Conservation (phyloP, 2,113 vertebrate species). For the Ariopsis seemanni region DNA sequence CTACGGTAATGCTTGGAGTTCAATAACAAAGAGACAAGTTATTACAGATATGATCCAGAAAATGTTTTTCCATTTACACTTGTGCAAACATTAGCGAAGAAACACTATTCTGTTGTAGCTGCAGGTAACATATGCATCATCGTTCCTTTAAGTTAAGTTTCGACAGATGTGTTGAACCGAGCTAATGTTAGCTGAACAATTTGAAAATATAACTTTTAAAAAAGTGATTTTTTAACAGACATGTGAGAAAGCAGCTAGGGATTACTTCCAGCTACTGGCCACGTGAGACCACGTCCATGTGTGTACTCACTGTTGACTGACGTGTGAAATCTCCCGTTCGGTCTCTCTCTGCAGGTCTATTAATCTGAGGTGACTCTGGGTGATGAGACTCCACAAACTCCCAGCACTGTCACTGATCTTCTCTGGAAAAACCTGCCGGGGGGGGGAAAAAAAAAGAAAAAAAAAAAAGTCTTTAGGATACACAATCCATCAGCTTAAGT, state of each 20-base stretch:
- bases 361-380: slow-evolving; percentile 58
- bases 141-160: background rate
- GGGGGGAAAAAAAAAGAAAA: no score
- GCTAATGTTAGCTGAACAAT: background rate
- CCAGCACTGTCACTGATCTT: background rate
- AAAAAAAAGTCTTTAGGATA: background rate
- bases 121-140: background rate
- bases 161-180: background rate
- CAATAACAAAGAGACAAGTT: background rate
- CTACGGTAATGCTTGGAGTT: background rate
- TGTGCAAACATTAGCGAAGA: background rate
- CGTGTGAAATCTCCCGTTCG: slow-evolving; percentile 64
- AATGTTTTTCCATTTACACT: background rate
- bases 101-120: background rate
- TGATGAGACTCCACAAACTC: slow-evolving; percentile 55
- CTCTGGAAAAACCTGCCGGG: slow-evolving; percentile 44
- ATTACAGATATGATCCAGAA: background rate
- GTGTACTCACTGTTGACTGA: slow-evolving; percentile 62
- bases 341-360: slow-evolving; percentile 64
- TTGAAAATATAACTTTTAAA: background rate
- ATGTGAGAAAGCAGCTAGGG: background rate
- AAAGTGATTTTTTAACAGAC: background rate
- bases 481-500: no score
- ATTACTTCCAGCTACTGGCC: background rate
- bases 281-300: background rate